These are phyloP conservation scores for Morpho helenor DNA, from an alignment of 2,888 invertebrate species.

Conservation along the genomic window DNA sequence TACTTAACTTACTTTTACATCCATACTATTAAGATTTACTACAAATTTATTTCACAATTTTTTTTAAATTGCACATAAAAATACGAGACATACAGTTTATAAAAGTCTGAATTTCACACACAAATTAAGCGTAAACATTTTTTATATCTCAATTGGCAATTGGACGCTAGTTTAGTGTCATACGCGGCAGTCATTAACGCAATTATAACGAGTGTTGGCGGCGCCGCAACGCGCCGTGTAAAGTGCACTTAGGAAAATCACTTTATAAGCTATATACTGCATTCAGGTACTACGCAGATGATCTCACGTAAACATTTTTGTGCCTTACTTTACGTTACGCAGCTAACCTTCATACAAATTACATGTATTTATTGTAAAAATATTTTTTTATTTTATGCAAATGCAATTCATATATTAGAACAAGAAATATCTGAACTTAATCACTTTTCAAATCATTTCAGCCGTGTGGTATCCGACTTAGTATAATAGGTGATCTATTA, in stretches of 20 bases:
- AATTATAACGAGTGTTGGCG: constrained; percentile 37
- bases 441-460: too few relatives aligned
- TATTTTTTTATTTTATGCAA: too few relatives aligned
- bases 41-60: background rate
- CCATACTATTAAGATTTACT: too few relatives aligned
- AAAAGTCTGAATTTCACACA: background rate
- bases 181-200: constrained; percentile 38
- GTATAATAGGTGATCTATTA: too few relatives aligned
- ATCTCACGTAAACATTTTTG: constrained; percentile 45
- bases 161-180: constrained; percentile 29
- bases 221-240: constrained; percentile 34
- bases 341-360: constrained; percentile 41
- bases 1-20: too few relatives aligned
- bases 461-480: too few relatives aligned
- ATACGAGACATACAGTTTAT: background rate
- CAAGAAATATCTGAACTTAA: too few relatives aligned
- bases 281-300: constrained; percentile 35
- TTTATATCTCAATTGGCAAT: constrained; percentile 19
- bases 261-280: constrained; percentile 57
- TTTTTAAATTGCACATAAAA: background rate
- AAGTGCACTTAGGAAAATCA: constrained; percentile 61
- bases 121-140: constrained; percentile 12
- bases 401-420: too few relatives aligned
- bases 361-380: constrained; percentile 20
- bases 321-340: constrained; percentile 33